Base-by-base conservation (phyloP, 2,888 invertebrate genomes). In the Acronicta leporina region DNA sequence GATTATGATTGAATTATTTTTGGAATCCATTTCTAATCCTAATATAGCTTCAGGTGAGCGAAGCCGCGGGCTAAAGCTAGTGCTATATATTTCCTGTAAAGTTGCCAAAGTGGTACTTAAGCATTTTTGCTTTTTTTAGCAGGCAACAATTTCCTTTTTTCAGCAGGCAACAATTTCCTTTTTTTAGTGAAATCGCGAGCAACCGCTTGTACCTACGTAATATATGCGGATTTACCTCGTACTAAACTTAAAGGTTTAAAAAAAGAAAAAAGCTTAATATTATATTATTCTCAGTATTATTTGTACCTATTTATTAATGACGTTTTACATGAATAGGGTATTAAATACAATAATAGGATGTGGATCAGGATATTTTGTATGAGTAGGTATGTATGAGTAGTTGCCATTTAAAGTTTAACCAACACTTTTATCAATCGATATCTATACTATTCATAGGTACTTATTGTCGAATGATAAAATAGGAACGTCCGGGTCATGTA, bases 391-490 rank as follows among this genome's bases (percentile, higher is more conserved):
- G 27, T 63, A 63, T 78, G 67, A 77, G 62, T 62, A 40, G 72
- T 72, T 79, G 83, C 73, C 78, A 81, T 83, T 85, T 80, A 77
- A 73, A 63, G 42, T 67, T 63, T 55, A 50, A 50, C 67, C 57
- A 54, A 53, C 25, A 68, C 42, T 70, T 65, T 68, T 73, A 74
- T 72, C 30, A 43, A 71, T 65, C 60, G 45, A 67, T 59, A 20
- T 55, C 62, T 68, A 69, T 49, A 51, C 15, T 27, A 35, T 25
- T 11, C 30, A n/a, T 16, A 6, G 13, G 13, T 47, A 46, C 27
- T 50, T 40, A 71, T 67, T 67, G 57, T 67, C 56, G 1, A 16
- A 42, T 65, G 52, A 25, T 41, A 48, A 49, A 55, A 56, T 46
- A 35, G 33, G 10, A 14, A 13, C 33, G 73, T 81, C 84, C 84